Conservation (phyloP, 23 tunicate genomes). For the Halocynthia roretzi region DNA sequence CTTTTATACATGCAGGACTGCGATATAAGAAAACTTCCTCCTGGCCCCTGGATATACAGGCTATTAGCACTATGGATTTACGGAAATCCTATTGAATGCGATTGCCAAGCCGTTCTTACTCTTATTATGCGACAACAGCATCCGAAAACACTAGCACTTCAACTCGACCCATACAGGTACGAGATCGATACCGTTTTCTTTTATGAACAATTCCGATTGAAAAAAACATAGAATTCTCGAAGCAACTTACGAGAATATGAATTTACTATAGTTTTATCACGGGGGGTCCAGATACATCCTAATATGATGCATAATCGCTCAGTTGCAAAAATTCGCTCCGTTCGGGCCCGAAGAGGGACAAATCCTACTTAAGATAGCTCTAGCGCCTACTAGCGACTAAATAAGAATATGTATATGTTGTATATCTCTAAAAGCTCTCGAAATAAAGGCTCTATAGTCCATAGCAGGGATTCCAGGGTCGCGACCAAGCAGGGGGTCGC, state of each 20-base stretch:
- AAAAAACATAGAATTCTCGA: not conserved
- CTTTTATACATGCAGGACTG: slow-evolving; percentile 65
- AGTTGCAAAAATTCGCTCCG: too few relatives aligned
- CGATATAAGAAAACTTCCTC: slow-evolving; percentile 32
- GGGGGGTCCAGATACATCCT: not conserved
- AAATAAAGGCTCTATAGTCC: too few relatives aligned
- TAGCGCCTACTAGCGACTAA: too few relatives aligned
- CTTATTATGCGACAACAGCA: slow-evolving; percentile 15
- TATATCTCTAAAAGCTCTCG: too few relatives aligned
- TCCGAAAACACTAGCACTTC: not conserved
- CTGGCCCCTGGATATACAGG: slow-evolving; percentile 44
- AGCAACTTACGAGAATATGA: not conserved
- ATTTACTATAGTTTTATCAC: not conserved
- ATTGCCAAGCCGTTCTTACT: slow-evolving; percentile 31
- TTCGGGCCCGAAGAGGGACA: too few relatives aligned
- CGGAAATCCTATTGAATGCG: slow-evolving; percentile 70
- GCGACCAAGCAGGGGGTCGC: too few relatives aligned
- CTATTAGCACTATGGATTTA: slow-evolving; percentile 49
- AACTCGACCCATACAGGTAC: slow-evolving; percentile 48
- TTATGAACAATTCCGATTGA: too few relatives aligned
- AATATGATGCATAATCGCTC: too few relatives aligned
- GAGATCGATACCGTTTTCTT: not conserved
- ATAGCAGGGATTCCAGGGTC: too few relatives aligned
- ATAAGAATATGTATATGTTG: too few relatives aligned
- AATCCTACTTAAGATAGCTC: too few relatives aligned